phyloP scores from a whole-genome alignment of 2,797 vertebrate genomes.

The Gallinago stenura region DNA sequence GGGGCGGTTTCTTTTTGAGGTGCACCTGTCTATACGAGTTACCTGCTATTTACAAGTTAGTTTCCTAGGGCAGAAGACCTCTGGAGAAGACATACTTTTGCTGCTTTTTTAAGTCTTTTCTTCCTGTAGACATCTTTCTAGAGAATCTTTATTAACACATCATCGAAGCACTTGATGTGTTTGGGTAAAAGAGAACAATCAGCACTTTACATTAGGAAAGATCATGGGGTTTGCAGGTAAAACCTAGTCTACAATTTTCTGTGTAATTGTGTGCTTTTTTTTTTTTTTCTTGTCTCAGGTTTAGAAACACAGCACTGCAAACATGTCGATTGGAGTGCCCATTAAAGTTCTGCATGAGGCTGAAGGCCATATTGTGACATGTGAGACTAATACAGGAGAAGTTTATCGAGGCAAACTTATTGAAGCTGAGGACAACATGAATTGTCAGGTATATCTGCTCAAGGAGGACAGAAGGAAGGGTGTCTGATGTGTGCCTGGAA shows the following conservation, averaged over 20 bases:
- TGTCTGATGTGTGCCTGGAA: neutral
- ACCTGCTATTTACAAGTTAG: fast-evolving
- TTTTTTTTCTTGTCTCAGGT: neutral
- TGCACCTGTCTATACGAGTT: fast-evolving
- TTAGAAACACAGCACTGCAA: neutral
- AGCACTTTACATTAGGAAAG: fast-evolving
- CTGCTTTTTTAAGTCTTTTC: fast-evolving
- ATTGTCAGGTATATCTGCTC: slow-evolving; percentile 88
- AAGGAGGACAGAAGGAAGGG: too few relatives aligned
- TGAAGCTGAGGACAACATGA: slow-evolving; percentile 99
- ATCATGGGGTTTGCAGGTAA: fast-evolving
- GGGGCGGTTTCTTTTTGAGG: fast-evolving
- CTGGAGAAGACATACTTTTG: fast-evolving
- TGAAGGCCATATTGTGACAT: slow-evolving; percentile 97
- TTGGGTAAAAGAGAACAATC: neutral
- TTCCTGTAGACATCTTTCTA: fast-evolving
- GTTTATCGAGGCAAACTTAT: slow-evolving; percentile 97
- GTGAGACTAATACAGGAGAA: slow-evolving; percentile 97
- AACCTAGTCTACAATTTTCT: fast-evolving
- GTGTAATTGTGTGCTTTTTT: neutral
- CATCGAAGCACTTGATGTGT: fast-evolving
- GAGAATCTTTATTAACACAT: fast-evolving
- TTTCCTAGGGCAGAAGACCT: neutral
- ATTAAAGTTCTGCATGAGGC: slow-evolving; percentile 98
- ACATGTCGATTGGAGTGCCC: slow-evolving; percentile 96